phyloP scores from a whole-genome alignment of 2,888 invertebrate species.

The Balanococcus diminutus region DNA sequence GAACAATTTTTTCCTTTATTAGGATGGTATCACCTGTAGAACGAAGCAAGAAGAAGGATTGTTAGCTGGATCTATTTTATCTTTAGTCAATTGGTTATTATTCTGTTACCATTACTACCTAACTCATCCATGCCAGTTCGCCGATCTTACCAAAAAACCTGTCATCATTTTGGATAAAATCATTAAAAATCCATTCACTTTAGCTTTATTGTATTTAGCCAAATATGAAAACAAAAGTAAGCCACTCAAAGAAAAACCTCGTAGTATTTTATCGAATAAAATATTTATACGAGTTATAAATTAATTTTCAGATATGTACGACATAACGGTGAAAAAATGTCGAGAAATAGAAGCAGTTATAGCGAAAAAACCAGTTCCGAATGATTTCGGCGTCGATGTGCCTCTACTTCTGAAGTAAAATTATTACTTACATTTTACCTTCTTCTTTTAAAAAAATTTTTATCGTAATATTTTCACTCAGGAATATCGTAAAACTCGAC shows the following conservation, averaged over 20 bases:
- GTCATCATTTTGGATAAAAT: conserved; percentile 72
- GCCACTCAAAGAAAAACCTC: too few species aligned
- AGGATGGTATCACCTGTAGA: conserved; percentile 70
- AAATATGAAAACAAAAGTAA: conserved; percentile 79
- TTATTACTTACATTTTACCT: not conserved
- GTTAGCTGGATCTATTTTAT: conserved; percentile 80
- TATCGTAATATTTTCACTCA: not conserved
- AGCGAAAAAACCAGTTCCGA: not conserved
- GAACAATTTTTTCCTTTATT: too few species aligned
- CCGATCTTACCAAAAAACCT: conserved; percentile 71
- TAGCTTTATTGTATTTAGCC: conserved; percentile 82
- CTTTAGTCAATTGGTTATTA: conserved; percentile 80
- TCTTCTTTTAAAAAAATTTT: not conserved
- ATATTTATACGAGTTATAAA: conserved; percentile 58
- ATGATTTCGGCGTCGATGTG: not conserved
- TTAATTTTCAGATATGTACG: conserved; percentile 64
- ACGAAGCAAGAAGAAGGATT: conserved; percentile 88
- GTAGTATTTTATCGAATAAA: conserved; percentile 60
- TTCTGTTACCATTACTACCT: conserved; percentile 69
- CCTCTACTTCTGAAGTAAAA: not conserved
- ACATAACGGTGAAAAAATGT: conserved; percentile 76
- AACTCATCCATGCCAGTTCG: conserved; percentile 58
- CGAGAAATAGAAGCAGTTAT: conserved; percentile 66
- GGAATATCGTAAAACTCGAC: conserved; percentile 37
- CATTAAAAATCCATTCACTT: conserved; percentile 74